These are phyloP conservation scores for Dryadula phaetusa DNA, from an alignment of 2,888 invertebrate species.

Conservation along the genomic window DNA sequence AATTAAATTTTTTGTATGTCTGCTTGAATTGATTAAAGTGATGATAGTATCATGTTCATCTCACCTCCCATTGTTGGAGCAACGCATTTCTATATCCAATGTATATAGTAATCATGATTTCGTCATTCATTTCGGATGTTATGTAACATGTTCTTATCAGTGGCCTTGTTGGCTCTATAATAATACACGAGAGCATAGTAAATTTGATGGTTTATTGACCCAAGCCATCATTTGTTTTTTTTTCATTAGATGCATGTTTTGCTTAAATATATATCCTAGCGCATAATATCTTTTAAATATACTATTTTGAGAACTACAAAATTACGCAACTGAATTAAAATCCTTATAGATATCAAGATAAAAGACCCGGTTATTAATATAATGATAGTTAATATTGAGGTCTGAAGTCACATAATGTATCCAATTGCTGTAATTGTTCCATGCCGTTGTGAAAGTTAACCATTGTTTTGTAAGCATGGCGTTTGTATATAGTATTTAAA, in stretches of 20 bases:
- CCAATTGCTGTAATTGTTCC: slow-evolving; percentile 47
- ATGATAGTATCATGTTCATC: slow-evolving; percentile 49
- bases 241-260: neutral
- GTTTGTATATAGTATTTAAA: slow-evolving; percentile 39
- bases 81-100: slow-evolving; percentile 36
- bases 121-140: slow-evolving; percentile 41
- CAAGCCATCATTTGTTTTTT: slow-evolving; percentile 10
- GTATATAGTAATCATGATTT: slow-evolving; percentile 39
- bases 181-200: slow-evolving; percentile 37
- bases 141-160: slow-evolving; percentile 43
- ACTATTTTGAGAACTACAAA: neutral
- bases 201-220: slow-evolving; percentile 41
- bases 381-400: slow-evolving; percentile 43
- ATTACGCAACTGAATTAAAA: slow-evolving; percentile 8
- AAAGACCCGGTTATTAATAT: slow-evolving; percentile 44
- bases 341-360: slow-evolving; percentile 32
- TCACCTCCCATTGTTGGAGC: slow-evolving; percentile 42
- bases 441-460: slow-evolving; percentile 47
- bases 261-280: neutral
- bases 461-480: slow-evolving; percentile 46
- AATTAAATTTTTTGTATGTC: slow-evolving; percentile 12
- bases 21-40: slow-evolving; percentile 49
- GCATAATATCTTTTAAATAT: neutral
- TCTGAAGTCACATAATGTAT: slow-evolving; percentile 43
- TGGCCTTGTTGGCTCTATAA: slow-evolving; percentile 43